Base-by-base conservation (phyloP, 2,888 invertebrate species). In the Leptinotarsa tumamoca region DNA sequence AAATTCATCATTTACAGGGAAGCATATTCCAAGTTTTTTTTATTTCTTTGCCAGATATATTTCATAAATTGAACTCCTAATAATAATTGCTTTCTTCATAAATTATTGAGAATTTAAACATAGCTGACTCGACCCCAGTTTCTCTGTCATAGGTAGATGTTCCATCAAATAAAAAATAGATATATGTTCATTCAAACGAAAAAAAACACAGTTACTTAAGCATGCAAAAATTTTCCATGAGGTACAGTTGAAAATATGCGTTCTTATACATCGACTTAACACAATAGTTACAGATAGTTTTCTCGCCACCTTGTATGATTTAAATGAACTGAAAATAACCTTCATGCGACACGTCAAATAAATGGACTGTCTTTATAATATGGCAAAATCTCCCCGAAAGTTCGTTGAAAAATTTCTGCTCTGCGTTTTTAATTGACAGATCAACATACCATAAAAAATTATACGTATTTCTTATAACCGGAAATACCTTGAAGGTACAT, bases 401-500 rank as follows among this genome's bases (percentile, higher is more conserved):
- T 13, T 27, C 3, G 61, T 27, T 63, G 63, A 63, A 63, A 63
- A 63, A n/a, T 15, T 33, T 63, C 63, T 43, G 43, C 63, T n/a
- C 18, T 33, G 14, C 33, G 63, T 63, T 63, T 63, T 63, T 63
- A 63, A 63, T 63, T 63, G 63, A 63, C 63, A 63, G 63, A 68
- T 52, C 68, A 68, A 68, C 51, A 68, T 51, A 27, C 51, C 18
- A 52, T 68, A 54, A 68, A 51, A 68, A 68, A 51, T 51, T 27
- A 54, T 54, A 69, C 56, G 33, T 70, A 43, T 68, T 54, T 68
- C 68, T 58, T n/a, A 17, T 58, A 79, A 76, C 83, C 82, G 83
- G 83, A 83, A 83, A 83, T 82, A 80, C 81, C 81, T 81, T 68
- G 76, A 79, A 80, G 79, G 80, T 80, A 78, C 78, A 68, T 68